These are phyloP conservation scores for Ochropacha duplaris DNA, from an alignment of 2,888 invertebrate genomes.

Conservation along the genomic window DNA sequence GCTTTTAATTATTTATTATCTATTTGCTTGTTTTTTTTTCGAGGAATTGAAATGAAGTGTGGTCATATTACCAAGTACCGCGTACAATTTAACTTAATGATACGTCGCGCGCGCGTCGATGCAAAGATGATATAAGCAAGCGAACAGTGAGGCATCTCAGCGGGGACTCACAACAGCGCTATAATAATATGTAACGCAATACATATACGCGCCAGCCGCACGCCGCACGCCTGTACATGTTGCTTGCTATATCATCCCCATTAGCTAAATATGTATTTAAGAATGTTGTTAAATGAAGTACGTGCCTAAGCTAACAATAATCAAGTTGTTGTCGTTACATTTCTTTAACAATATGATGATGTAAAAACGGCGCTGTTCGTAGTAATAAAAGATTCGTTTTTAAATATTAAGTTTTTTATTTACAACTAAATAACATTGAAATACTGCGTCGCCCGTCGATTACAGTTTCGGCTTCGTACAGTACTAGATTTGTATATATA, in stretches of 20 bases:
- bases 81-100: neutral
- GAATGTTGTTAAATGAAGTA: conserved; percentile 67
- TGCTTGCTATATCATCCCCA: too few relatives aligned
- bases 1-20: neutral
- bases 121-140: too few relatives aligned
- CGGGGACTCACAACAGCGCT: too few relatives aligned
- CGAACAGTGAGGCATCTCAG: too few relatives aligned
- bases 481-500: too few relatives aligned
- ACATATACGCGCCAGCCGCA: too few relatives aligned
- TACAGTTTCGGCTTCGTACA: too few relatives aligned
- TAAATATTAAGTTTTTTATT: conserved; percentile 63
- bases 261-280: conserved; percentile 51
- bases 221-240: too few relatives aligned
- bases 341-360: conserved; percentile 82
- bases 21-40: neutral
- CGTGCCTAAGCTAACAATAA: conserved; percentile 78
- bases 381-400: conserved; percentile 77
- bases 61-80: neutral
- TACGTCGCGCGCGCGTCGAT: too few relatives aligned
- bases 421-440: conserved; percentile 12
- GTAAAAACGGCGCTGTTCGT: conserved; percentile 83
- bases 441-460: neutral
- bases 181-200: too few relatives aligned
- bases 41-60: neutral
- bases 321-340: conserved; percentile 78